Evolutionary conservation across 2,797 vertebrate species (phyloP), one percentile per base, ranked within the genome.

Genomic region (Clamator glandarius): DNA sequence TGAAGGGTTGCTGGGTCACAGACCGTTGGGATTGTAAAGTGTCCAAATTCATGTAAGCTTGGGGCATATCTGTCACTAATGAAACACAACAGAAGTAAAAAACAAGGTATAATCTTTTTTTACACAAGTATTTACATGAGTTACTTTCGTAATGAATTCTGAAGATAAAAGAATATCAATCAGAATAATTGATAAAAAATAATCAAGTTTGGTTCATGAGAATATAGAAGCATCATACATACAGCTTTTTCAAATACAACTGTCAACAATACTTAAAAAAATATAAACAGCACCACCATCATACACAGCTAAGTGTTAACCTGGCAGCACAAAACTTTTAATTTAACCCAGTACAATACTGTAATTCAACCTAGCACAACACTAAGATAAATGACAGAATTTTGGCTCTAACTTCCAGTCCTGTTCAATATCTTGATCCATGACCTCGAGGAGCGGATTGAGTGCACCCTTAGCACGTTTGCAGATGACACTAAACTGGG

Each of bases 11-110:
- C 91, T 19, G 97, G 98, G 73, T 99, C 99, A 88, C 98, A 99
- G 59, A 96, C 92, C 1, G 96, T 94, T 14, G 99, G 99, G 94
- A 99, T 98, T 20, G 95, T 98, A 75, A 99, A 99, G 92, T 99
- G 98, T 4, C 99, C 99, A 50, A 97, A 97, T 93, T 99, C 98
- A 78, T 99, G 99, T 75, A 99, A 97, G 72, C 97, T 97, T 57
- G 98, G 99, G 41, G 97, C 96, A 1, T 98, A 98, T 69, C 98
- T 98, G 96, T 98, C 98, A 89, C 99, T 99, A 97, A 95, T 15
- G 31, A 95, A 76, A 94, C 21, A 87, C 0, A 5, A 88, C 9
- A 16, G 18, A 95, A 41, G 15, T 48, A 42, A 92, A 95, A 84
- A 74, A 42, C 28, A 62, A 64, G 9, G 8, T 51, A 26, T 57